phyloP scores from a whole-genome alignment of 2,888 invertebrate genomes.

The Trachelus tabidus region DNA sequence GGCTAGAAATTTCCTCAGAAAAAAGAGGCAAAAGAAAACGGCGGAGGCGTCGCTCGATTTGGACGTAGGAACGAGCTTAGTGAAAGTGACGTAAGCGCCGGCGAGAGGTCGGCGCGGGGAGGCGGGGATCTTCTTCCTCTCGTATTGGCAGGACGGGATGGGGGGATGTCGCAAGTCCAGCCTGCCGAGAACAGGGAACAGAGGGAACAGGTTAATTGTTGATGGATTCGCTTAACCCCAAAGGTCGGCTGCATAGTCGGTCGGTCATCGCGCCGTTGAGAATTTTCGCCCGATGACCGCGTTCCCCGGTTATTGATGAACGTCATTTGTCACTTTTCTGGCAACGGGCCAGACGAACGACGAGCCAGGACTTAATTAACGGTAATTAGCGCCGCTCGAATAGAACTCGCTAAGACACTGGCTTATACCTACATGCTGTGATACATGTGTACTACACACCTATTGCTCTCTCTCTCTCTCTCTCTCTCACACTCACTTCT shows the following conservation, averaged over 20 bases:
- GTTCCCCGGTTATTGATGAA: background rate
- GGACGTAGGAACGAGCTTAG: constrained; percentile 12
- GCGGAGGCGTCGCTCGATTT: background rate
- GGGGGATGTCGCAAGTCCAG: background rate
- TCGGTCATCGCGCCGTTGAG: background rate
- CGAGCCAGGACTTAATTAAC: constrained; percentile 9
- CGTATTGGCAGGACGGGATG: background rate
- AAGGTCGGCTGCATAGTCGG: constrained; percentile 1
- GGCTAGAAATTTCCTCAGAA: background rate
- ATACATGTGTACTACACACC: background rate
- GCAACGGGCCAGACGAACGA: background rate
- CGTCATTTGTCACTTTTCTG: background rate
- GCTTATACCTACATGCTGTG: background rate
- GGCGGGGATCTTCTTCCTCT: background rate
- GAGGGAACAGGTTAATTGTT: constrained; percentile 11
- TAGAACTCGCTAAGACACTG: background rate
- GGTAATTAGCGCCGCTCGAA: constrained; percentile 9
- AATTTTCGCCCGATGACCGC: background rate
- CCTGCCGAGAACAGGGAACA: background rate
- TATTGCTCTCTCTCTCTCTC: background rate
- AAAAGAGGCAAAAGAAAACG: background rate
- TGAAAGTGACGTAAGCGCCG: constrained; percentile 26
- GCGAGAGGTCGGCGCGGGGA: background rate
- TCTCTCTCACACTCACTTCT: too few species aligned
- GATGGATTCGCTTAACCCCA: constrained; percentile 16